Percentiles rank a stretch among this genome's conserved stretches.
Conservation (phyloP, 2,888 invertebrate genomes). For the Maniola hyperantus region DNA sequence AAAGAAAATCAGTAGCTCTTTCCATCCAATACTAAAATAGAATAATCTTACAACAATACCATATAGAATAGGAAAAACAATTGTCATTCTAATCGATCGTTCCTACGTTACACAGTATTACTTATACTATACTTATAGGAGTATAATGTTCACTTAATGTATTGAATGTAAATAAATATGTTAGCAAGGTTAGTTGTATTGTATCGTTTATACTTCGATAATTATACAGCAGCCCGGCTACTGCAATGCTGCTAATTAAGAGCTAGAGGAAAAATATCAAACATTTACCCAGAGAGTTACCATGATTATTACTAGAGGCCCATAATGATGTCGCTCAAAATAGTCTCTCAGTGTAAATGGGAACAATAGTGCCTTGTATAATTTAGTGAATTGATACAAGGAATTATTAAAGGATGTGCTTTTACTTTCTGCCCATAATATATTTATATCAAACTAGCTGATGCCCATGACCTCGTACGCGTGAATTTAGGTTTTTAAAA, state of each 20-base stretch:
- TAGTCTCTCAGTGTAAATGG: background rate
- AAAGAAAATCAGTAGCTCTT: background rate
- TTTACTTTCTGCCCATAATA: no score
- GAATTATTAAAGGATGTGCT: no score
- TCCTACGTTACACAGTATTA: slow-evolving; percentile 2
- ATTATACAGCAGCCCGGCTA: slow-evolving; percentile 59
- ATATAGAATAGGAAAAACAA: slow-evolving; percentile 6
- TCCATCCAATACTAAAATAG: slow-evolving; percentile 6
- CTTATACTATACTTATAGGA: background rate
- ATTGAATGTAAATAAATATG: slow-evolving; percentile 57
- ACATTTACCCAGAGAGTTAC: slow-evolving; percentile 17
- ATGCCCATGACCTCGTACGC: no score
- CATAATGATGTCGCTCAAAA: background rate
- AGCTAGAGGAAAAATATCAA: slow-evolving; percentile 46
- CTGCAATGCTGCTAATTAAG: slow-evolving; percentile 45
- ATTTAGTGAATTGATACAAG: no score
- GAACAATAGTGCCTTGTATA: no score
- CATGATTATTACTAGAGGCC: background rate
- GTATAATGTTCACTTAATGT: slow-evolving; percentile 38
- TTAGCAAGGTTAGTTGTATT: slow-evolving; percentile 66
- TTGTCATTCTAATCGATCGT: slow-evolving; percentile 19
- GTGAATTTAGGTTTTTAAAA: no score
- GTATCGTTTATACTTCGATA: slow-evolving; percentile 61
- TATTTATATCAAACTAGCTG: no score
- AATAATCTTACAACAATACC: slow-evolving; percentile 2